phyloP scores from a whole-genome alignment of 2,113 vertebrate genomes.

The Fregata magnificens region DNA sequence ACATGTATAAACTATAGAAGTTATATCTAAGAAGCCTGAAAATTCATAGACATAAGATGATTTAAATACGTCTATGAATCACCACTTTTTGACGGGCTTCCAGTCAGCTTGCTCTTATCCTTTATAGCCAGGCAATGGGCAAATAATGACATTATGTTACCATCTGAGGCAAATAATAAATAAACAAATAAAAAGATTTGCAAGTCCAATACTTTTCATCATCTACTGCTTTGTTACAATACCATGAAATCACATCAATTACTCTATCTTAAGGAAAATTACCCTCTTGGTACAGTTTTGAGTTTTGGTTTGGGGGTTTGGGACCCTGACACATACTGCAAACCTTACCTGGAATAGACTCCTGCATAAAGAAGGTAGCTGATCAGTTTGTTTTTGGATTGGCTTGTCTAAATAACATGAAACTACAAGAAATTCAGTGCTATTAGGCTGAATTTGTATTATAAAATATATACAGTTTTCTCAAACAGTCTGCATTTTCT shows the following conservation, averaged over 20 bases:
- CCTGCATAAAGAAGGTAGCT: not conserved
- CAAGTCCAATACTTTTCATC: not conserved
- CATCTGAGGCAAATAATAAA: not conserved
- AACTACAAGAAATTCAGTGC: not conserved
- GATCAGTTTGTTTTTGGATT: not conserved
- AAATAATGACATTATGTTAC: not conserved
- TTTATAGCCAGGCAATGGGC: not conserved
- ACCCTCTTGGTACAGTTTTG: not conserved
- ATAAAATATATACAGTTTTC: not conserved
- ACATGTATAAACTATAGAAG: not conserved
- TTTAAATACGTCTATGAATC: not conserved
- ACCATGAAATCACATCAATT: not conserved
- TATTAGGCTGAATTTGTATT: not conserved
- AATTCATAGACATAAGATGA: not conserved
- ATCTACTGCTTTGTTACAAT: not conserved
- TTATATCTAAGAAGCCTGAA: not conserved
- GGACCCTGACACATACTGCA: not conserved
- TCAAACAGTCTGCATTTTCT: not conserved
- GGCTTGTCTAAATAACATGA: not conserved
- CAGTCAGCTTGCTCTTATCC: not conserved
- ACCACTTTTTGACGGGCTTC: rapidly evolving
- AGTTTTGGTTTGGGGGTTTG: not conserved
- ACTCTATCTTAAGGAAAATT: not conserved
- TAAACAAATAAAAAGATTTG: not conserved
- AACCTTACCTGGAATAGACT: not conserved